Evolutionary conservation across 2,113 vertebrate species (phyloP).

Genomic region (Pycnonotus jocosus): DNA sequence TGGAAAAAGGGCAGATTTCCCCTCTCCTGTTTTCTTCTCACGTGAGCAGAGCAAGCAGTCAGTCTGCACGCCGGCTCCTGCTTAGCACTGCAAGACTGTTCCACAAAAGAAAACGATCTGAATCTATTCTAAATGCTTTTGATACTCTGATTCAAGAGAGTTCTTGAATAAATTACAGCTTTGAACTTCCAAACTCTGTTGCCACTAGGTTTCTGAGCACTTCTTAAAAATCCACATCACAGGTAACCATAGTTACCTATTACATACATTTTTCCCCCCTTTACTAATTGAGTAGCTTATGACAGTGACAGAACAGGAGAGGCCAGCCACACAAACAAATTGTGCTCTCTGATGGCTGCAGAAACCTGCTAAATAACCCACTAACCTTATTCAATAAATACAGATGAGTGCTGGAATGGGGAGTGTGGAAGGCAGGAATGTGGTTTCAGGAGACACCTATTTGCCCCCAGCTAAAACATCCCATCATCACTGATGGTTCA

Average conservation of each 20-base stretch:
- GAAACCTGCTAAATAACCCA: constrained; percentile 19
- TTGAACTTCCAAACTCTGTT: constrained; percentile 40
- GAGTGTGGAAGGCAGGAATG: not conserved
- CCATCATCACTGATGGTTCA: not conserved
- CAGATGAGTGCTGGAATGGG: not conserved
- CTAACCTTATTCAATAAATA: constrained; percentile 25
- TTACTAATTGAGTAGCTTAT: constrained; percentile 50
- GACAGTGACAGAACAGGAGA: constrained; percentile 3
- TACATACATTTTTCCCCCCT: not conserved
- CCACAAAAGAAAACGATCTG: not conserved
- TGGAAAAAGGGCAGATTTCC: not conserved
- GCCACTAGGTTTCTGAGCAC: constrained; percentile 20
- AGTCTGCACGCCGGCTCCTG: not conserved
- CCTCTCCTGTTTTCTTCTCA: not conserved
- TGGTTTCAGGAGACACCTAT: not conserved
- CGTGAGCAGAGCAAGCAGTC: not conserved
- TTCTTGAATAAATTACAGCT: constrained; percentile 52
- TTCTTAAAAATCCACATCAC: constrained; percentile 19
- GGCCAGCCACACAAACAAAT: not conserved
- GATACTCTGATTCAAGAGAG: constrained; percentile 6
- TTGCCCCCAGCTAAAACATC: not conserved
- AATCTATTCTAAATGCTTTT: constrained; percentile 22
- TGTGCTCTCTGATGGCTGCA: not conserved
- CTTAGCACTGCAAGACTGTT: not conserved
- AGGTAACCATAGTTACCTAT: constrained; percentile 61